phyloP scores from a whole-genome alignment of 2,797 vertebrate genomes.

The Ctenosaura bakeri region DNA sequence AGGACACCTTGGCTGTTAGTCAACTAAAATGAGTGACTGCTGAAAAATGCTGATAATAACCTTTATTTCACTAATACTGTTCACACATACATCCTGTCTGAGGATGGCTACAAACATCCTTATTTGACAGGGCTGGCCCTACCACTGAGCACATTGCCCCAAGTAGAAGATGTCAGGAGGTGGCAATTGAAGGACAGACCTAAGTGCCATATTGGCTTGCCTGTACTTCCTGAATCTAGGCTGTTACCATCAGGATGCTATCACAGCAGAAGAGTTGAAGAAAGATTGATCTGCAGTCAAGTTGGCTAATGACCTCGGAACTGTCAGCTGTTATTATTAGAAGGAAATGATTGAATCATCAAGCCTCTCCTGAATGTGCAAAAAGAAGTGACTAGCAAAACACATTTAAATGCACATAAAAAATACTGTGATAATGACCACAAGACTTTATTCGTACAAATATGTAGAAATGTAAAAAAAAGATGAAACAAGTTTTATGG shows the following conservation, averaged over 20 bases:
- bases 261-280: neutral
- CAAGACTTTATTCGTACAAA: conserved; percentile 24
- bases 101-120: neutral
- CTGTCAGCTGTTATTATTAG: neutral
- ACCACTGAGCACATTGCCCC: neutral
- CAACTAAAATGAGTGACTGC: too few relatives aligned
- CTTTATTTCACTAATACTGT: too few relatives aligned
- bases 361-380: neutral
- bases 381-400: neutral
- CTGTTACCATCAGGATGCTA: neutral
- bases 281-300: neutral
- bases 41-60: too few relatives aligned
- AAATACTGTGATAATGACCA: neutral
- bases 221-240: neutral
- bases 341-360: too few relatives aligned
- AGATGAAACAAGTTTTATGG: neutral
- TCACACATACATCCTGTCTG: too few relatives aligned
- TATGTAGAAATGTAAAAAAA: conserved; percentile 3
- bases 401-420: neutral
- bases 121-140: neutral
- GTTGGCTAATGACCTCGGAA: neutral
- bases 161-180: neutral
- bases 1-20: too few relatives aligned
- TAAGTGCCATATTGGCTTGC: neutral
- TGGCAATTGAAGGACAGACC: neutral